Conservation (phyloP, 2,888 invertebrate genomes). For the Phengaris arion region DNA sequence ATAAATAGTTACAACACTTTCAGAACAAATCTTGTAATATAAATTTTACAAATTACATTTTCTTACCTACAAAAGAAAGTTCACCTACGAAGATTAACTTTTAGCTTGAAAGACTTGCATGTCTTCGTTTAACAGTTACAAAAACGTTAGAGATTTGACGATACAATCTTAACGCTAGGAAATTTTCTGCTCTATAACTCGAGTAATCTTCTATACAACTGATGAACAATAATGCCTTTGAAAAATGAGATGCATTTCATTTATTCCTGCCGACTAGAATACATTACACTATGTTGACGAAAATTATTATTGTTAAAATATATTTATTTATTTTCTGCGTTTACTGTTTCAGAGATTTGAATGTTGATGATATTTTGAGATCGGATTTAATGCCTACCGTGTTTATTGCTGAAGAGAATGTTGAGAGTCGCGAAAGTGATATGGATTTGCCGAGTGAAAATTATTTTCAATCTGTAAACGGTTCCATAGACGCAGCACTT, state of each 20-base stretch:
- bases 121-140: constrained; percentile 20
- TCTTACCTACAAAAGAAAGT: background rate
- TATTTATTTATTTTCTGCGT: constrained; percentile 33
- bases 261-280: background rate
- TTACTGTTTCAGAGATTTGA: constrained; percentile 60
- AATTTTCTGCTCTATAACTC: constrained; percentile 72
- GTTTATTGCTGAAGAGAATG: constrained; percentile 69
- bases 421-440: constrained; percentile 38
- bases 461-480: constrained; percentile 63
- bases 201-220: constrained; percentile 50
- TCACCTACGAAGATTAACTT: background rate
- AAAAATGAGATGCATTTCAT: constrained; percentile 22
- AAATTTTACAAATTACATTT: background rate
- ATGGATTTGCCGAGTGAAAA: constrained; percentile 38
- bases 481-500: constrained; percentile 81
- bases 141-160: constrained; percentile 41
- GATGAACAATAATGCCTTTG: background rate
- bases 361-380: constrained; percentile 84
- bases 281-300: constrained; percentile 17
- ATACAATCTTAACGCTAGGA: constrained; percentile 50
- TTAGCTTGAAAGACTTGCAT: background rate
- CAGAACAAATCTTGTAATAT: no score
- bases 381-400: constrained; percentile 85
- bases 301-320: constrained; percentile 33
- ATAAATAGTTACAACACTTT: no score